These are phyloP conservation scores for Heliconius congener DNA, from an alignment of 1,140 invertebrate genomes.

Conservation along the genomic window DNA sequence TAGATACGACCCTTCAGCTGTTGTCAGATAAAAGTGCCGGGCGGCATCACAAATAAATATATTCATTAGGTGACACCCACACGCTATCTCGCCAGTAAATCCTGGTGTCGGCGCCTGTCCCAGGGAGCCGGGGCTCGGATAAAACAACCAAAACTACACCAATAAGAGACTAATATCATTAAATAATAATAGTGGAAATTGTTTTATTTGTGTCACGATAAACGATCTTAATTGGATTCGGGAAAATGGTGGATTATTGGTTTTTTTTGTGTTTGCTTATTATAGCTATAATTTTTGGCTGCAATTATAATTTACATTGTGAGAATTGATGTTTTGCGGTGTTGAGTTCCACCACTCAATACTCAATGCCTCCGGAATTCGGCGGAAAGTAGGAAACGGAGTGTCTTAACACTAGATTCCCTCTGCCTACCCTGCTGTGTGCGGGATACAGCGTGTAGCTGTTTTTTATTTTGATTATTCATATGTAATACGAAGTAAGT, in stretches of 20 bases:
- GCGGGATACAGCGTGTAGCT: too few relatives aligned
- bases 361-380: too few relatives aligned
- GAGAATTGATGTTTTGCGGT: too few relatives aligned
- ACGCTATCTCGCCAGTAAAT: conserved; percentile 75
- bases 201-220: conserved; percentile 39
- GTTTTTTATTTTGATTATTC: too few relatives aligned
- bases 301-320: not conserved
- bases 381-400: too few relatives aligned
- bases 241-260: conserved; percentile 26
- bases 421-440: too few relatives aligned
- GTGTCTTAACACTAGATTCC: too few relatives aligned
- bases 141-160: conserved; percentile 57
- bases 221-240: conserved; percentile 35
- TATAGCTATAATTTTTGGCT: not conserved
- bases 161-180: conserved; percentile 47
- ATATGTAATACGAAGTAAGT: too few relatives aligned
- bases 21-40: conserved; percentile 71
- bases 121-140: conserved; percentile 44
- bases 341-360: too few relatives aligned
- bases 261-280: not conserved
- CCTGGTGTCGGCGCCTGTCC: conserved; percentile 70
- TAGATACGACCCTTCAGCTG: conserved; percentile 60
- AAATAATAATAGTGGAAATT: conserved; percentile 46
- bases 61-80: conserved; percentile 80
- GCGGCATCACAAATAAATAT: conserved; percentile 75